phyloP scores from a whole-genome alignment of 2,888 invertebrate genomes.

The Orchesella flavescens region DNA sequence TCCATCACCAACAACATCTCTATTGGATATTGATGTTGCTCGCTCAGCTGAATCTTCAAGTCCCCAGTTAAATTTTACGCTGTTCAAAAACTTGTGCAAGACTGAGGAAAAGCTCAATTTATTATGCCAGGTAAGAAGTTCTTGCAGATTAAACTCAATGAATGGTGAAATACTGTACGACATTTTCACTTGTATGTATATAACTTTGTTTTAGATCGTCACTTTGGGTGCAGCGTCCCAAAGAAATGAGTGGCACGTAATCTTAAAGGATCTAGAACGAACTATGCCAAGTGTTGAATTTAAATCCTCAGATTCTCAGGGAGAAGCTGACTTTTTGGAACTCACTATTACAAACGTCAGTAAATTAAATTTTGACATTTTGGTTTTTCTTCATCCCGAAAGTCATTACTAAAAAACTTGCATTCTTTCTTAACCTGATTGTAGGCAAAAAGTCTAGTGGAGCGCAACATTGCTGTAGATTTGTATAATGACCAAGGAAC shows the following conservation, averaged over 20 bases:
- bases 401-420: neutral
- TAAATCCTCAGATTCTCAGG: neutral
- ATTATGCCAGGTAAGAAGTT: constrained; percentile 24
- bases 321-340: neutral
- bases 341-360: constrained; percentile 38
- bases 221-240: neutral
- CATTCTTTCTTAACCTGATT: neutral
- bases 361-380: neutral
- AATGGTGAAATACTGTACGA: no score
- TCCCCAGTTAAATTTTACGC: neutral
- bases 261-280: constrained; percentile 11
- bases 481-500: constrained; percentile 19
- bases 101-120: neutral
- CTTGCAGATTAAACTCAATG: no score
- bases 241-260: constrained; percentile 2
- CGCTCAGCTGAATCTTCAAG: neutral
- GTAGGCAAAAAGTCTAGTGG: neutral
- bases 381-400: no score
- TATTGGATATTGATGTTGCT: neutral
- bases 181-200: no score
- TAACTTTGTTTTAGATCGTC: neutral
- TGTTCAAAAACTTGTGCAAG: constrained; percentile 26
- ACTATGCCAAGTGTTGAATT: constrained; percentile 21
- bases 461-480: neutral
- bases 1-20: no score